Conservation (phyloP, 2,888 invertebrate species). For the Diarsia brunnea region DNA sequence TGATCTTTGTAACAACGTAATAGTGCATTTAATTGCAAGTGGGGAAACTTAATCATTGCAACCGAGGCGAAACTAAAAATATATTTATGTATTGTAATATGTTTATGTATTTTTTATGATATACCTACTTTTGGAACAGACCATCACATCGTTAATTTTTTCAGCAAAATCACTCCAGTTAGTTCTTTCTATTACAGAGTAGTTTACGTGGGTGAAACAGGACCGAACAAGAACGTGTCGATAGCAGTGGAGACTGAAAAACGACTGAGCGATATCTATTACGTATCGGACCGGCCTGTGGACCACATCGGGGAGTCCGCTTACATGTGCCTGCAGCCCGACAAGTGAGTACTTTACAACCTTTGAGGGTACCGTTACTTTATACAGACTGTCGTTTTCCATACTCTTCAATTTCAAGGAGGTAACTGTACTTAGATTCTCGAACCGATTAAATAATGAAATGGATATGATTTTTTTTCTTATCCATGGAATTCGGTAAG, state of each 20-base stretch:
- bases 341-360: slow-evolving; percentile 81
- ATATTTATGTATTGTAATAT: not conserved
- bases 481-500: too few species aligned
- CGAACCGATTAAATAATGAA: too few species aligned
- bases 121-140: not conserved
- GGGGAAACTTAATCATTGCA: too few species aligned
- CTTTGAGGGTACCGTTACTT: not conserved
- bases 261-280: slow-evolving; percentile 89
- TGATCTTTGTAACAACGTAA: too few species aligned
- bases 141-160: not conserved
- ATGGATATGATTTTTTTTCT: too few species aligned
- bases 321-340: slow-evolving; percentile 91
- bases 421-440: too few species aligned
- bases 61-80: too few species aligned
- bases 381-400: not conserved
- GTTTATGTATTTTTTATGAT: not conserved
- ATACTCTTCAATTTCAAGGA: too few species aligned
- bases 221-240: slow-evolving; percentile 85
- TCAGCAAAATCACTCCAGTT: not conserved
- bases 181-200: slow-evolving; percentile 74
- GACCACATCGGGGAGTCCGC: slow-evolving; percentile 90
- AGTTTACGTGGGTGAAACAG: slow-evolving; percentile 85
- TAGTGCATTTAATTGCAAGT: too few species aligned
- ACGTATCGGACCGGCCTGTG: slow-evolving; percentile 85
- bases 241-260: slow-evolving; percentile 85